phyloP scores from a whole-genome alignment of 2,113 vertebrate genomes.

The Glareola pratincola region DNA sequence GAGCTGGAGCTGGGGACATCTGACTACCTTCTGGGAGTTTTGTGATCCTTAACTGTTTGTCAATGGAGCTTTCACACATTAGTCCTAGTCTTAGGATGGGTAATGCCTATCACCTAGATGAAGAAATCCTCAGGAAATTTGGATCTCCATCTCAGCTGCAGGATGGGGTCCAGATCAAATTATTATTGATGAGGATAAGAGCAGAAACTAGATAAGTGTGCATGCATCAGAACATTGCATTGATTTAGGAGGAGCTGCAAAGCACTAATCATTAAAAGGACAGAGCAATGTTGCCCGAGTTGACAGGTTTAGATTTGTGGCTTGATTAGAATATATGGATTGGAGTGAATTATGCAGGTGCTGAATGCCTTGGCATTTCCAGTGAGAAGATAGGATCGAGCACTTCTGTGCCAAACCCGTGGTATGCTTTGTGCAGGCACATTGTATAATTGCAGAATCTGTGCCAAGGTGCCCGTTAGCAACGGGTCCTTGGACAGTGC shows the following conservation, averaged over 20 bases:
- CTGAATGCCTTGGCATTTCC: neutral
- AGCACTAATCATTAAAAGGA: neutral
- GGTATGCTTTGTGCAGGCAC: neutral
- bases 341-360: neutral
- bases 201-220: neutral
- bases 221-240: neutral
- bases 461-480: constrained; percentile 26
- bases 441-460: neutral
- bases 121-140: neutral
- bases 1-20: neutral
- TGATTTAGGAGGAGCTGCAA: neutral
- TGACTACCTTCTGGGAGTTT: neutral
- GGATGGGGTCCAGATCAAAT: neutral
- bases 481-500: neutral
- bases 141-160: neutral
- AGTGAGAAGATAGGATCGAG: neutral
- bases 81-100: neutral
- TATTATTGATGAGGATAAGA: neutral
- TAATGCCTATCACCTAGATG: neutral
- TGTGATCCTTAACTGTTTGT: neutral
- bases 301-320: neutral
- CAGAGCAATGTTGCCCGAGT: neutral
- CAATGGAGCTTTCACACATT: neutral
- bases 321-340: neutral
- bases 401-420: neutral